These are phyloP conservation scores for Seriola aureovittata DNA, from an alignment of 2,113 vertebrate genomes.

Conservation along the genomic window DNA sequence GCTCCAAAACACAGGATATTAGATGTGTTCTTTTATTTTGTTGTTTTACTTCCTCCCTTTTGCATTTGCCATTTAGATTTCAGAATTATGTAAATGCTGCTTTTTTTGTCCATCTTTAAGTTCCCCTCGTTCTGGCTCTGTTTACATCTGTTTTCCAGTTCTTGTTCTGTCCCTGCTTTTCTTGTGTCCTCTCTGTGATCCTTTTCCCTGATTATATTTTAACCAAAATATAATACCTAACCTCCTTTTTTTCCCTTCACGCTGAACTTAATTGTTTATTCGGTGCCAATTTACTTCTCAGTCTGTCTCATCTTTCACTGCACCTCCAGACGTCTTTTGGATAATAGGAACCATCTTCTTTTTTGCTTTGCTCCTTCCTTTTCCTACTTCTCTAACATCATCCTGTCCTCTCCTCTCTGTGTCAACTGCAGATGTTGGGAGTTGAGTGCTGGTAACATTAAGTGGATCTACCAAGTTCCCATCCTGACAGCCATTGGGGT, in stretches of 20 bases:
- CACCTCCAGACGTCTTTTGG: not conserved
- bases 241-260: not conserved
- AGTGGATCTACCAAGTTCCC: constrained; percentile 93
- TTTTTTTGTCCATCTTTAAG: not conserved
- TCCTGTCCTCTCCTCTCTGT: not conserved
- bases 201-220: not conserved
- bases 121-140: not conserved
- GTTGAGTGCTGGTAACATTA: constrained; percentile 88
- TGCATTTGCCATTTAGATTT: not conserved
- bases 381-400: not conserved
- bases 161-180: not conserved
- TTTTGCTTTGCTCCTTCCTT: not conserved
- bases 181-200: no score
- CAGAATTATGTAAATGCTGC: not conserved
- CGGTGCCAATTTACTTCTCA: not conserved
- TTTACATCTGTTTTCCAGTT: not conserved
- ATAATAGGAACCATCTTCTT: not conserved
- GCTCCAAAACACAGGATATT: no score
- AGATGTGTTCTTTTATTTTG: no score
- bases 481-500: constrained; percentile 91
- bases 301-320: not conserved
- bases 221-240: not conserved
- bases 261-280: not conserved
- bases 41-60: no score
- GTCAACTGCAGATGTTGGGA: constrained; percentile 89